phyloP scores from a whole-genome alignment of 2,113 vertebrate genomes.

The Amphiprion ocellaris region DNA sequence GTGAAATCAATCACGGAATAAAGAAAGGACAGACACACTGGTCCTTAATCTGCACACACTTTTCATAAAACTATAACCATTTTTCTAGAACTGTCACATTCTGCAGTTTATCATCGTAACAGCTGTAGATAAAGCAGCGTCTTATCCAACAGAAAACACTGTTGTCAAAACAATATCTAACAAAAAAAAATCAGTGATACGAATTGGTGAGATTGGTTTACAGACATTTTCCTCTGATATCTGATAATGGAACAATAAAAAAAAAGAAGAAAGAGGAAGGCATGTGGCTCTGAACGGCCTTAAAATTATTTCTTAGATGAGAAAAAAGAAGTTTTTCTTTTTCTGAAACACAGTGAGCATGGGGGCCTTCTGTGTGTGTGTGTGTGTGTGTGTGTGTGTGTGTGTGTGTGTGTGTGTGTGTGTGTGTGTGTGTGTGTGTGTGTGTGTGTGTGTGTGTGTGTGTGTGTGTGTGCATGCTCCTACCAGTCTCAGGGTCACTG shows the following conservation, averaged over 20 bases:
- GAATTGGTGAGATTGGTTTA: too few species aligned
- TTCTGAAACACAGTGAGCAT: too few species aligned
- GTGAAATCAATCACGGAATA: conserved; percentile 24
- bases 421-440: too few species aligned
- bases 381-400: too few species aligned
- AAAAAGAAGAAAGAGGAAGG: background rate
- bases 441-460: background rate
- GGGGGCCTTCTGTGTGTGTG: too few species aligned
- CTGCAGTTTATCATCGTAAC: too few species aligned
- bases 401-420: background rate
- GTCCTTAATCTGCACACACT: background rate
- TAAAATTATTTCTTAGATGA: background rate
- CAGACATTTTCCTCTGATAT: too few species aligned
- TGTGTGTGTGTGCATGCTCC: conserved; percentile 39
- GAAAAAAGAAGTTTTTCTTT: too few species aligned
- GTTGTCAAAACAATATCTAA: too few species aligned
- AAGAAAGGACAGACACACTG: conserved; percentile 12
- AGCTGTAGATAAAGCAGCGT: too few species aligned
- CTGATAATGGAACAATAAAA: background rate
- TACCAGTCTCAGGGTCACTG: conserved; percentile 98
- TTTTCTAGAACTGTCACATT: background rate
- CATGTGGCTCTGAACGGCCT: background rate
- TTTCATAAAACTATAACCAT: background rate
- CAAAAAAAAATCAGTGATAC: too few species aligned
- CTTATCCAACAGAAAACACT: too few species aligned